Percentiles rank a stretch among this genome's conserved stretches.
Evolutionary conservation across 2,797 vertebrate species (phyloP).

Genomic region (Gymnoscopelus braueri): DNA sequence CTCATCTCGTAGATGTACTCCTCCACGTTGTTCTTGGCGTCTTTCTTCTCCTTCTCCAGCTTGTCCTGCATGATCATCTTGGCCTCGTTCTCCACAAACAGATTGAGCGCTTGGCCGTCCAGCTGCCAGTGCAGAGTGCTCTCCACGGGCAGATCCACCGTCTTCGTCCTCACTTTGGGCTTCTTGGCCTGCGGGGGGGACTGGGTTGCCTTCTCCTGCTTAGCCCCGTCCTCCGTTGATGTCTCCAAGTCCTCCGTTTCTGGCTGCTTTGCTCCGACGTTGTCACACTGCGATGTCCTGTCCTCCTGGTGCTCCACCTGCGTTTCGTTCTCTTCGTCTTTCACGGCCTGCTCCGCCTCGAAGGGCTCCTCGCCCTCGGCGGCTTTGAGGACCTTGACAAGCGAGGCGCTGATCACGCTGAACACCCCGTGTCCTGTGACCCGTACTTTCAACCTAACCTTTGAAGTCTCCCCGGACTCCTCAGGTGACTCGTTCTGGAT

Average conservation of each 20-base stretch:
- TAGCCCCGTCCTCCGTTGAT: constrained; percentile 71
- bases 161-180: constrained; percentile 97
- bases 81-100: constrained; percentile 95
- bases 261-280: constrained; percentile 87
- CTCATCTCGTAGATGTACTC: constrained; percentile 93
- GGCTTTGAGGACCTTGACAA: constrained; percentile 90
- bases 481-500: constrained; percentile 91
- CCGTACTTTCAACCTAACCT: constrained; percentile 96
- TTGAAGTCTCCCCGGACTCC: constrained; percentile 91
- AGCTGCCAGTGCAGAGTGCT: constrained; percentile 93
- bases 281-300: constrained; percentile 82
- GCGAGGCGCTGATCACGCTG: constrained; percentile 92
- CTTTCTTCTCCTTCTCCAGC: constrained; percentile 90
- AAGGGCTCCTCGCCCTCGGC: constrained; percentile 92
- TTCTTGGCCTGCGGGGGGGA: constrained; percentile 94
- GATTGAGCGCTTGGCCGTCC: constrained; percentile 87
- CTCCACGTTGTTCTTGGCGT: constrained; percentile 90
- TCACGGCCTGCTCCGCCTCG: constrained; percentile 89
- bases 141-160: constrained; percentile 92
- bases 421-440: constrained; percentile 95
- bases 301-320: constrained; percentile 92
- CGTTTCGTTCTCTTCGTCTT: constrained; percentile 97
- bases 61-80: constrained; percentile 96
- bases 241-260: constrained; percentile 93
- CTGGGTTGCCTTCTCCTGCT: constrained; percentile 90